phyloP scores from a whole-genome alignment of 2,888 invertebrate genomes.

The Megamerina dolium region DNA sequence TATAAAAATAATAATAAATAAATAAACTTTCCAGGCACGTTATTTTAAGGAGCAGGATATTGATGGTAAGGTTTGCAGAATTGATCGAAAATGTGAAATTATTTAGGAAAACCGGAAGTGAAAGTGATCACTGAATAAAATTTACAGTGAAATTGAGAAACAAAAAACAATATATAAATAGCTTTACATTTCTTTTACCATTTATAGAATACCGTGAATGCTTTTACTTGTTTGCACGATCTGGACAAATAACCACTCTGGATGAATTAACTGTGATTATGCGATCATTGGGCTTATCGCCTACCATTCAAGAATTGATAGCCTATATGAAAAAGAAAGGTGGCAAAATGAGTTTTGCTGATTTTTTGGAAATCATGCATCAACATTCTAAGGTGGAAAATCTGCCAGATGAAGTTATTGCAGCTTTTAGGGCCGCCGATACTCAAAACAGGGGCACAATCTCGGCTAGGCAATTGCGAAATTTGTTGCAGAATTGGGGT shows the following conservation, averaged over 20 bases:
- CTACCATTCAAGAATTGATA: constrained; percentile 84
- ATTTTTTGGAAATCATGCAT: constrained; percentile 93
- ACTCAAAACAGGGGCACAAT: constrained; percentile 65
- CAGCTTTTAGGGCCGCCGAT: constrained; percentile 87
- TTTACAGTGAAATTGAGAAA: neutral
- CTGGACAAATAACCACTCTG: constrained; percentile 79
- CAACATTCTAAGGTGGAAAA: constrained; percentile 64
- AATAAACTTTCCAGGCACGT: constrained; percentile 72
- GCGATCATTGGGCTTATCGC: constrained; percentile 89
- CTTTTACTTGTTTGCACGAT: constrained; percentile 87
- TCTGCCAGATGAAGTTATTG: constrained; percentile 62
- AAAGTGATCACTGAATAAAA: constrained; percentile 10
- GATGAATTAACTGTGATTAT: constrained; percentile 91
- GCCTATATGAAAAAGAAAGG: constrained; percentile 73
- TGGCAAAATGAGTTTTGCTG: constrained; percentile 91
- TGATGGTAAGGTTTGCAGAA: constrained; percentile 62
- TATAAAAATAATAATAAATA: too few relatives aligned
- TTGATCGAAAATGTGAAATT: neutral
- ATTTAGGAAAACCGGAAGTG: constrained; percentile 10
- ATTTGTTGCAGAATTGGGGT: constrained; percentile 86
- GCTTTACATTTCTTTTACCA: constrained; percentile 9
- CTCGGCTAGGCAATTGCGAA: constrained; percentile 74
- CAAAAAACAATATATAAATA: neutral
- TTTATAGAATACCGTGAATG: constrained; percentile 86
- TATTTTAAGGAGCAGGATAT: constrained; percentile 93